Percentiles rank a stretch among this genome's conserved stretches.
These are phyloP conservation scores for Formicarius rufipectus DNA, from an alignment of 2,113 vertebrate species.

Conservation along the genomic window DNA sequence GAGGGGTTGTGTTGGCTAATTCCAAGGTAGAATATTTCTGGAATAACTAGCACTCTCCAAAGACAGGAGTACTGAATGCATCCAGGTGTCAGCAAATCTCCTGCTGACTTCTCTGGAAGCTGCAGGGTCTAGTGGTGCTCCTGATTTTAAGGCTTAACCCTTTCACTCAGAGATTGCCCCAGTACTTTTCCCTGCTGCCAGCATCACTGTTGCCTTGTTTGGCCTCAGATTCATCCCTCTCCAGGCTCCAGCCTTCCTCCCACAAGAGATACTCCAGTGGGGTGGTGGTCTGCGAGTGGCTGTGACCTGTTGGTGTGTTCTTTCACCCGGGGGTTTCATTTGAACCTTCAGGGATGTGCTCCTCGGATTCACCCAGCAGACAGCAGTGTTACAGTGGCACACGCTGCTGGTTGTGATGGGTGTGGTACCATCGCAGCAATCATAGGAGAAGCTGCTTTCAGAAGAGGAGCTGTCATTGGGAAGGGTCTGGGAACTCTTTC, in stretches of 20 bases:
- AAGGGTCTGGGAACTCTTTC: neutral
- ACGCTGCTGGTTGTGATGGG: neutral
- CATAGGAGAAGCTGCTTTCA: neutral
- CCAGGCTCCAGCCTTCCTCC: neutral
- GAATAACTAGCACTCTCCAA: neutral
- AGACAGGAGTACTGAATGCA: neutral
- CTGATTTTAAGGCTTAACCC: neutral
- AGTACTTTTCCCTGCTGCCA: neutral
- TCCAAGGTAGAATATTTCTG: neutral
- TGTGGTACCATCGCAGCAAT: accelerated
- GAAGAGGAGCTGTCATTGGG: neutral
- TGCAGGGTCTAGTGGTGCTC: neutral
- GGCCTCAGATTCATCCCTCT: neutral
- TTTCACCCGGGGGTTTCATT: neutral
- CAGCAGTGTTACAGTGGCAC: neutral
- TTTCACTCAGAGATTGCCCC: neutral
- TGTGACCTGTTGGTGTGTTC: neutral
- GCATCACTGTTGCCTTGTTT: neutral
- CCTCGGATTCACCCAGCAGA: neutral
- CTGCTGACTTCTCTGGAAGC: neutral
- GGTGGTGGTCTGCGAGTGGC: neutral
- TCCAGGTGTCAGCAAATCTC: neutral
- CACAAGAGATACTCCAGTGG: no score
- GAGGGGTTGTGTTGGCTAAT: neutral
- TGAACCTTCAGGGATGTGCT: neutral